Percentiles rank a stretch among this genome's conserved stretches.
Conservation (phyloP, 2,888 invertebrate species). For the Linnaemya tessellans region DNA sequence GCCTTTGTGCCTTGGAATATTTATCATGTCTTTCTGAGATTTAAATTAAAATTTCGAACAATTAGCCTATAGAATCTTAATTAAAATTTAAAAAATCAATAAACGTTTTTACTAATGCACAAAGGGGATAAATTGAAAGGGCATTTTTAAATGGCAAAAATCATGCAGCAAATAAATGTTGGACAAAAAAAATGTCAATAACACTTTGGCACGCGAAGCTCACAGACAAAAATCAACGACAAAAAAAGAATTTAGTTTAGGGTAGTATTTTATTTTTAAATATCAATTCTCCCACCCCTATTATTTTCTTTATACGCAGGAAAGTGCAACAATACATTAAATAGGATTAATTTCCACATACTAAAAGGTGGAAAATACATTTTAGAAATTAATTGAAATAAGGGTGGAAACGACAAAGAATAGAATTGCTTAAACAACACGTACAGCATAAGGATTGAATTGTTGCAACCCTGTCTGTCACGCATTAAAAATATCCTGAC, state of each 20-base stretch:
- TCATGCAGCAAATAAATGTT: background rate
- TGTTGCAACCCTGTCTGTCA: too few relatives aligned
- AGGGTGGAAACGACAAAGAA: background rate
- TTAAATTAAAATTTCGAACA: too few relatives aligned
- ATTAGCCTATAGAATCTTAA: too few relatives aligned
- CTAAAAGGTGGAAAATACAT: background rate
- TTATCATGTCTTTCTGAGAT: too few relatives aligned
- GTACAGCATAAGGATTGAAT: too few relatives aligned
- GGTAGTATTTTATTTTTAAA: slow-evolving; percentile 4
- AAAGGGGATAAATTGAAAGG: background rate
- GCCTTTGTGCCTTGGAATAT: too few relatives aligned
- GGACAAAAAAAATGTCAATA: slow-evolving; percentile 37
- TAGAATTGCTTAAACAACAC: too few relatives aligned
- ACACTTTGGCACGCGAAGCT: slow-evolving; percentile 48
- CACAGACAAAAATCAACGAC: background rate
- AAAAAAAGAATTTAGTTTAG: background rate
- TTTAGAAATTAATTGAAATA: background rate
- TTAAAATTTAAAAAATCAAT: slow-evolving; percentile 22
- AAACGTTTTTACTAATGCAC: background rate
- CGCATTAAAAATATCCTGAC: too few relatives aligned
- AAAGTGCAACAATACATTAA: background rate
- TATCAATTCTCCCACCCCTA: background rate
- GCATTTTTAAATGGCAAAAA: background rate
- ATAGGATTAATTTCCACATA: slow-evolving; percentile 30
- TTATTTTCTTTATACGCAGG: background rate